These are phyloP conservation scores for Eupsittula cactorum DNA, from an alignment of 2,113 vertebrate genomes.

Conservation along the genomic window DNA sequence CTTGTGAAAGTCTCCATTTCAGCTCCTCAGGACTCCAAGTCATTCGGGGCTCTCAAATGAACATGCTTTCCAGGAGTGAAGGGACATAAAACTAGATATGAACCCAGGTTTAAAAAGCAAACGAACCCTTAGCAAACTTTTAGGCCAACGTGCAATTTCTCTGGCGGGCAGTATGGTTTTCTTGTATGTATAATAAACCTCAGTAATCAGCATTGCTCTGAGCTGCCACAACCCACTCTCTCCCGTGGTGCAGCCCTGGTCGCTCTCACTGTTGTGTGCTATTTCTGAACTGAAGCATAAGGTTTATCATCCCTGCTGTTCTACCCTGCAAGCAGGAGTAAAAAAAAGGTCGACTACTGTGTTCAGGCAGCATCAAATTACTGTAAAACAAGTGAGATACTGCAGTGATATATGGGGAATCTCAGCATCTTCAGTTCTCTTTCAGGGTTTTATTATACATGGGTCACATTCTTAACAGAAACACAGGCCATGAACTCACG, in stretches of 20 bases:
- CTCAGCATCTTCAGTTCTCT: background rate
- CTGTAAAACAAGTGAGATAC: conserved; percentile 63
- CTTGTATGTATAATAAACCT: conserved; percentile 7
- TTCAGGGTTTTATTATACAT: conserved; percentile 21
- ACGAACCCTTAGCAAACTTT: background rate
- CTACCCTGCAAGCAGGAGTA: conserved; percentile 48
- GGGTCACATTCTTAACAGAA: background rate
- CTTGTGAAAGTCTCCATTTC: background rate
- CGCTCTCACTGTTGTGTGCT: conserved; percentile 59
- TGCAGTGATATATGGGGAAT: background rate
- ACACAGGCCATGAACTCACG: background rate
- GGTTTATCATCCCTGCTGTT: conserved; percentile 70
- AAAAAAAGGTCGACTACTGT: conserved; percentile 56
- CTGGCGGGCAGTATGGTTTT: conserved; percentile 3
- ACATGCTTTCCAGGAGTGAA: background rate
- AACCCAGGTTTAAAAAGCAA: background rate
- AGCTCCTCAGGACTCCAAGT: background rate
- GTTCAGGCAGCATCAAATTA: conserved; percentile 69
- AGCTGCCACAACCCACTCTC: conserved; percentile 21
- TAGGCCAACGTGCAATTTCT: background rate
- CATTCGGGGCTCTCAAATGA: background rate
- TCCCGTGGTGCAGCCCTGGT: conserved; percentile 28
- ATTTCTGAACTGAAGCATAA: conserved; percentile 66
- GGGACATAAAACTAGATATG: background rate
- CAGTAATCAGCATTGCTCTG: conserved; percentile 12